Percentiles rank a stretch among this genome's conserved stretches.
Evolutionary conservation across 2,113 vertebrate species (phyloP).

Genomic region (Odontesthes bonariensis): DNA sequence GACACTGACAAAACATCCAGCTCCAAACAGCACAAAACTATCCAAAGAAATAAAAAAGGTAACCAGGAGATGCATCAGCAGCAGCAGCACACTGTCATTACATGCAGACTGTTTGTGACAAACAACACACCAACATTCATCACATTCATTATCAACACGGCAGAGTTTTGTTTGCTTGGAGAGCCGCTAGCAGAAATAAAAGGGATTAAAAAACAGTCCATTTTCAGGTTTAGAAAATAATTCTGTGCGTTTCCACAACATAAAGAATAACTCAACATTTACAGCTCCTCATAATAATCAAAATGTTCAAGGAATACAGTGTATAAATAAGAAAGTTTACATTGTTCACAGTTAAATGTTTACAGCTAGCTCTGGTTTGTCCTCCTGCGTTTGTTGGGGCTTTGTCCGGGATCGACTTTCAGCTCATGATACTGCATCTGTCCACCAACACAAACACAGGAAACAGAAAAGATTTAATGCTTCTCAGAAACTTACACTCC

Average conservation of each 20-base stretch:
- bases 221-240: slow-evolving; percentile 56
- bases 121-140: slow-evolving; percentile 8
- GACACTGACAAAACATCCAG: background rate
- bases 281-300: background rate
- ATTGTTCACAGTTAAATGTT: slow-evolving; percentile 41
- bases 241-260: slow-evolving; percentile 29
- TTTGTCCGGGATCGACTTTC: slow-evolving; percentile 88
- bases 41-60: background rate
- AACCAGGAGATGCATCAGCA: slow-evolving; percentile 38
- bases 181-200: slow-evolving; percentile 5
- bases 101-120: slow-evolving; percentile 37
- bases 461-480: background rate
- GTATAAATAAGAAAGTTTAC: slow-evolving; percentile 64
- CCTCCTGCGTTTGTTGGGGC: slow-evolving; percentile 89
- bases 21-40: background rate
- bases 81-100: slow-evolving; percentile 19
- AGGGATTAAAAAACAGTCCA: slow-evolving; percentile 19
- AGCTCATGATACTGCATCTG: slow-evolving; percentile 94
- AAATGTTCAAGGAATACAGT: slow-evolving; percentile 37
- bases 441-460: slow-evolving; percentile 54
- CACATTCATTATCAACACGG: slow-evolving; percentile 5
- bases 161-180: background rate
- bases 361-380: slow-evolving; percentile 82
- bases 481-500: no score
- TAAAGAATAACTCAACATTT: slow-evolving; percentile 14